Conservation (phyloP, 2,797 vertebrate genomes). For the Ficedula albicollis region DNA sequence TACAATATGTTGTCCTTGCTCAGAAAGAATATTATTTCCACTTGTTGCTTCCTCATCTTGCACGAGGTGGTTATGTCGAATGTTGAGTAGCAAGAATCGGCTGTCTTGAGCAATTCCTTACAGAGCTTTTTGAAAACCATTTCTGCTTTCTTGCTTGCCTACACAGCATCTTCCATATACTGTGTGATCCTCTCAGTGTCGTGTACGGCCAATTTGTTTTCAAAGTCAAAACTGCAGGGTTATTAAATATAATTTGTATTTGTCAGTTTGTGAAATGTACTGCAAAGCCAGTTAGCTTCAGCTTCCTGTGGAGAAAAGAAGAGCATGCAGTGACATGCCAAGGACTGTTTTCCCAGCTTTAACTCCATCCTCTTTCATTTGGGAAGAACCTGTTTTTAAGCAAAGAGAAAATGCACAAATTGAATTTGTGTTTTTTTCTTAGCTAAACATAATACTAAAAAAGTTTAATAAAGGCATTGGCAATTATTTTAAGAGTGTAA, state of each 20-base stretch:
- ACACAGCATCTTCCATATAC: neutral
- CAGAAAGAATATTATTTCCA: neutral
- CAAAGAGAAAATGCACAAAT: neutral
- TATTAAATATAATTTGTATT: neutral
- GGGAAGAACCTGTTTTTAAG: neutral
- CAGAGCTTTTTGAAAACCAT: neutral
- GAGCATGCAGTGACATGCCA: neutral
- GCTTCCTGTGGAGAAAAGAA: neutral
- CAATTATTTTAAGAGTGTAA: neutral
- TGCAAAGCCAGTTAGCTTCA: neutral
- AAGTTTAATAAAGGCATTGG: neutral
- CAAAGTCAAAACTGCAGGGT: neutral
- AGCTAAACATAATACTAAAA: neutral
- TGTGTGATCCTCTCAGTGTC: neutral
- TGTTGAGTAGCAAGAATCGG: neutral
- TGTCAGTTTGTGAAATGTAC: neutral
- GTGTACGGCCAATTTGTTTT: neutral
- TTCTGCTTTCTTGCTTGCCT: neutral
- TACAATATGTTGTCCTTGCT: neutral
- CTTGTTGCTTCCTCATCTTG: neutral
- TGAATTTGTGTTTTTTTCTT: neutral
- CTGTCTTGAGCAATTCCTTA: neutral
- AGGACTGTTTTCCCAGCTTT: neutral
- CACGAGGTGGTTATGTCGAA: neutral
- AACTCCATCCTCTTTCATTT: neutral